Percentiles rank a stretch among this genome's conserved stretches.
These are phyloP conservation scores for Anguilla pacifica DNA, from an alignment of 2,797 vertebrate species.

Conservation along the genomic window DNA sequence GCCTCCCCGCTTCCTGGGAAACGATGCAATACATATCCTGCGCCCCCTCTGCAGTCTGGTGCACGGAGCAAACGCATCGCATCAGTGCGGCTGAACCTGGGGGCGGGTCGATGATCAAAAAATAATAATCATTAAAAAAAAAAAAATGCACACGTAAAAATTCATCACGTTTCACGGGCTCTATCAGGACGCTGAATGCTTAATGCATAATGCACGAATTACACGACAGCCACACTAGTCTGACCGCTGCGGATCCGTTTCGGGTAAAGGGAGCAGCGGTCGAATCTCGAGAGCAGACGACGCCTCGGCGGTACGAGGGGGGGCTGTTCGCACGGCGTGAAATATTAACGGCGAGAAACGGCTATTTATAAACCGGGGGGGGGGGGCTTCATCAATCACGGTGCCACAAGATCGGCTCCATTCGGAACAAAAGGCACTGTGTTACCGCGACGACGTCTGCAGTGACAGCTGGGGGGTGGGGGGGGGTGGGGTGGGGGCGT, in stretches of 20 bases:
- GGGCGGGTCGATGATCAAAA: no score
- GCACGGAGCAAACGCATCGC: not conserved
- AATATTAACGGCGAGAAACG: not conserved
- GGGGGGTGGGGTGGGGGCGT: not conserved
- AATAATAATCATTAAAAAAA: not conserved
- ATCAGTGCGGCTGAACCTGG: not conserved
- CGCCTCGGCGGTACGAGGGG: not conserved
- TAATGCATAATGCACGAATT: not conserved
- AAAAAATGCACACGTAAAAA: not conserved
- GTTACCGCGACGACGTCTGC: constrained; percentile 57
- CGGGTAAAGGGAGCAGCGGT: no score
- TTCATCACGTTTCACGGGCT: not conserved
- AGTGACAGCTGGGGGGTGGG: constrained; percentile 37
- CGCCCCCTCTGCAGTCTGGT: not conserved
- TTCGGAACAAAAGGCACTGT: constrained; percentile 41
- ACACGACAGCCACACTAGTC: not conserved
- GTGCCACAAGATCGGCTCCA: constrained; percentile 29
- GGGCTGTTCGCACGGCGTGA: not conserved
- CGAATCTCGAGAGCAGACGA: not conserved
- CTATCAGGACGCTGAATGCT: not conserved
- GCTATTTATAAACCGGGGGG: not conserved
- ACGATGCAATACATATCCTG: not conserved
- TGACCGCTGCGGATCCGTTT: not conserved
- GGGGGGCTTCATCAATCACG: not conserved
- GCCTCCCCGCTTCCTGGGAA: not conserved